phyloP scores from a whole-genome alignment of 2,797 vertebrate genomes.

The Trichosurus vulpecula region DNA sequence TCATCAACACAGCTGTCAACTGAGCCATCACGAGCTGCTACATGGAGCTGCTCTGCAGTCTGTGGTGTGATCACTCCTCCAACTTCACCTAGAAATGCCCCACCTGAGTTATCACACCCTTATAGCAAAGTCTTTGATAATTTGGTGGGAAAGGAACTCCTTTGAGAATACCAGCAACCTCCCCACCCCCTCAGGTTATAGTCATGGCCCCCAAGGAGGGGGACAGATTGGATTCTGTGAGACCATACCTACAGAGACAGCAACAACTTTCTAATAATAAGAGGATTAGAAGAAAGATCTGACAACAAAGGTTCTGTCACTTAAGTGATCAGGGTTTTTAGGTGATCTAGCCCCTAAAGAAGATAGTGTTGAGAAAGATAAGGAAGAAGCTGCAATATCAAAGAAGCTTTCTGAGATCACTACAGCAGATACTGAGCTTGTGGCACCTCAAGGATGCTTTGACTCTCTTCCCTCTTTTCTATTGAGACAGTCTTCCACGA shows the following conservation, averaged over 20 bases:
- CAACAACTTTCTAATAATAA: constrained; percentile 88
- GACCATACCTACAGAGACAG: constrained; percentile 88
- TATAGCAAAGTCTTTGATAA: constrained; percentile 86
- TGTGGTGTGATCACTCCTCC: constrained; percentile 95
- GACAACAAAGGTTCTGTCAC: constrained; percentile 89
- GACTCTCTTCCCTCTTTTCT: constrained; percentile 96
- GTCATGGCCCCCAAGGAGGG: constrained; percentile 92
- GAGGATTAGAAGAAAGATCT: constrained; percentile 82
- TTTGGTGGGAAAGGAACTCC: constrained; percentile 92
- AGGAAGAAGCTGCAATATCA: constrained; percentile 93
- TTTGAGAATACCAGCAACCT: constrained; percentile 89
- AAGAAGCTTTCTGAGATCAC: constrained; percentile 96
- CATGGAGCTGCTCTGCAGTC: constrained; percentile 93
- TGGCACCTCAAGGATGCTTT: constrained; percentile 89
- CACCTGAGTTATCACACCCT: constrained; percentile 86
- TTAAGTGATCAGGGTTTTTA: constrained; percentile 91
- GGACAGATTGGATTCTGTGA: constrained; percentile 85
- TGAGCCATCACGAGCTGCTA: constrained; percentile 85
- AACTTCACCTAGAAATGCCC: constrained; percentile 90
- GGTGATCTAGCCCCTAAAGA: constrained; percentile 91
- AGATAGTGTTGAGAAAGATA: constrained; percentile 90
- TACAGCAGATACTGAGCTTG: constrained; percentile 87
- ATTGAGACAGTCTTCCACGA: constrained; percentile 90
- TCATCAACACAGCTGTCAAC: constrained; percentile 79
- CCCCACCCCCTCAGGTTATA: constrained; percentile 87